A percentile compares a stretch with the other conserved stretches of the same genome.
Conservation (phyloP, 2,888 invertebrate genomes). For the Girardia tigrina region DNA sequence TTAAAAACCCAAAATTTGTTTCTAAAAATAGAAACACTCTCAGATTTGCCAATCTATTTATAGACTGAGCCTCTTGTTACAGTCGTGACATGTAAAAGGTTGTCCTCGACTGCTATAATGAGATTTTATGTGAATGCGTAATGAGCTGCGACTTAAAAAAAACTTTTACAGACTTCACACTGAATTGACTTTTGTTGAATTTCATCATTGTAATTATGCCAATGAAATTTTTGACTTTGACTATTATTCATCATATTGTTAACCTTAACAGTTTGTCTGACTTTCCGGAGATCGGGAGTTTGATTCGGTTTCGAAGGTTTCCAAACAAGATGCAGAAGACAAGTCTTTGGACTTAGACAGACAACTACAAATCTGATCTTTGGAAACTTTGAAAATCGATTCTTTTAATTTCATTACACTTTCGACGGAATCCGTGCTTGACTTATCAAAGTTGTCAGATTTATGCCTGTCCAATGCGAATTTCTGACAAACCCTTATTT, state of each 20-base stretch:
- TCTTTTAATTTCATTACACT: no score
- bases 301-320: background rate
- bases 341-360: background rate
- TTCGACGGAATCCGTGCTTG: no score
- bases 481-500: no score
- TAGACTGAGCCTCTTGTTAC: background rate
- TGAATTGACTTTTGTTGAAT: background rate
- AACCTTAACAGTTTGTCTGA: background rate
- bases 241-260: background rate
- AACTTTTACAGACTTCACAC: constrained; percentile 20
- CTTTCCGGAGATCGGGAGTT: background rate
- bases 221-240: background rate
- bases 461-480: no score
- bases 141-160: constrained; percentile 26
- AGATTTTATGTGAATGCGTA: constrained; percentile 11
- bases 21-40: no score
- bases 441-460: no score
- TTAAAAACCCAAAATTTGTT: no score
- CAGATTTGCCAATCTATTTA: no score
- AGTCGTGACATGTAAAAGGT: constrained; percentile 1
- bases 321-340: background rate
- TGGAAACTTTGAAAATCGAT: background rate
- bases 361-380: background rate
- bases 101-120: constrained; percentile 9
- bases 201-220: constrained; percentile 12